A percentile compares a stretch with the other conserved stretches of the same genome.
These are phyloP conservation scores for Neofelis nebulosa DNA, from an alignment of 2,113 vertebrate genomes.

Conservation along the genomic window DNA sequence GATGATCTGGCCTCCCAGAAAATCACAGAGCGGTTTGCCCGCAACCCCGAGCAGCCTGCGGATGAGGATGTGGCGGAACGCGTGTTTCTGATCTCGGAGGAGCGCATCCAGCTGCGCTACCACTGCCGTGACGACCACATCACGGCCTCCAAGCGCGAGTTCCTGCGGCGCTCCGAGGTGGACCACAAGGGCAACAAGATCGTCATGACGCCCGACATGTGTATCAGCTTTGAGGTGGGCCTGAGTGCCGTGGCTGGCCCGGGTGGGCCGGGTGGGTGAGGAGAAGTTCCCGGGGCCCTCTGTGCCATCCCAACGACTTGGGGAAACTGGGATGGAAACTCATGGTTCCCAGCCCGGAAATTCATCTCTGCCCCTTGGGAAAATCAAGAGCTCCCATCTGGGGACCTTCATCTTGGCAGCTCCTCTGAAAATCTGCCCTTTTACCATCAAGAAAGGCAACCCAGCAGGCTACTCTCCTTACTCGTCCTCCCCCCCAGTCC, in stretches of 20 bases:
- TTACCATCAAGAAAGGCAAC: not conserved
- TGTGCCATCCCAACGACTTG: accelerated
- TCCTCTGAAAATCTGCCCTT: not conserved
- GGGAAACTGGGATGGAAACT: not conserved
- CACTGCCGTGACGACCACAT: constrained; percentile 86
- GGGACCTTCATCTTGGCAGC: not conserved
- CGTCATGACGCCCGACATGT: constrained; percentile 84
- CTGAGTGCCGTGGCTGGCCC: accelerated
- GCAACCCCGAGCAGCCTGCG: constrained; percentile 87
- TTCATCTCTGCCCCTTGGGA: not conserved
- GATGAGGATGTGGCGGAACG: constrained; percentile 90
- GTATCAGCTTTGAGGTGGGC: constrained; percentile 87
- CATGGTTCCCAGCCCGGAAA: not conserved
- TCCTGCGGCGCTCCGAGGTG: constrained; percentile 81
- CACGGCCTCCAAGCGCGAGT: constrained; percentile 87
- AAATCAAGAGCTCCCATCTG: not conserved
- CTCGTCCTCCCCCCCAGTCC: not conserved
- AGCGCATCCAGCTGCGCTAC: constrained; percentile 88
- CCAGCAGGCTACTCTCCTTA: not conserved
- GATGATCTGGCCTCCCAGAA: constrained; percentile 78
- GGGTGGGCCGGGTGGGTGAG: accelerated
- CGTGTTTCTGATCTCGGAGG: constrained; percentile 84
- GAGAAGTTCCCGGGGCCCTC: not conserved
- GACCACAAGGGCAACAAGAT: constrained; percentile 78
- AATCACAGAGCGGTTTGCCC: constrained; percentile 91